Evolutionary conservation across 1,140 invertebrate species (phyloP).

Genomic region (Riptortus pedestris): DNA sequence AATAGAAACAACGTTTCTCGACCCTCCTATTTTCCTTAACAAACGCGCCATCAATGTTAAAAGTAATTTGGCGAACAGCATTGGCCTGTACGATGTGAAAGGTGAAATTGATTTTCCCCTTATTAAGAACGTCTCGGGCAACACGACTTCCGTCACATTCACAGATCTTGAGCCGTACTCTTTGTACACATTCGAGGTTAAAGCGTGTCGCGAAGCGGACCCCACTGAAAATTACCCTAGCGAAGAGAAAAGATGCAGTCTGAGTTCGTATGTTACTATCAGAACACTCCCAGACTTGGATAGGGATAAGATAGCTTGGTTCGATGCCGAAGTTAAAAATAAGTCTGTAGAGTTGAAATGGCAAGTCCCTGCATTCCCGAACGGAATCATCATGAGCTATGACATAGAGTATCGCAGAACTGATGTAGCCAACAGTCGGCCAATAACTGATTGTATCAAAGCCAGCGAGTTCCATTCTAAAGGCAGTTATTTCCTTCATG

Average conservation of each 20-base stretch:
- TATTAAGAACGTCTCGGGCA: background rate
- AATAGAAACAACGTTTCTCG: background rate
- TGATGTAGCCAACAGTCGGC: slow-evolving; percentile 22
- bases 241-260: slow-evolving; percentile 27
- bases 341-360: slow-evolving; percentile 29
- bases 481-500: background rate
- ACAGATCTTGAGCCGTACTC: slow-evolving; percentile 53
- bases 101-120: background rate
- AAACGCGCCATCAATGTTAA: background rate
- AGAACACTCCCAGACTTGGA: slow-evolving; percentile 26
- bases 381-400: slow-evolving; percentile 74
- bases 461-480: background rate
- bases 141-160: background rate
- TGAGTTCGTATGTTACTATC: slow-evolving; percentile 27
- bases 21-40: background rate
- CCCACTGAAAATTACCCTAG: slow-evolving; percentile 29
- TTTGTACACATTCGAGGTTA: slow-evolving; percentile 54
- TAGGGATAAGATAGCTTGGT: slow-evolving; percentile 28
- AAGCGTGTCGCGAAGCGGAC: slow-evolving; percentile 54
- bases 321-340: slow-evolving; percentile 22
- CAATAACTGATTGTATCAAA: slow-evolving; percentile 35
- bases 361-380: slow-evolving; percentile 55
- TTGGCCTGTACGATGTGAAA: background rate
- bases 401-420: slow-evolving; percentile 45
- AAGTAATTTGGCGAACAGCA: background rate